Evolutionary conservation across 2,888 invertebrate species (phyloP).

Genomic region (Pilophorus perplexus): DNA sequence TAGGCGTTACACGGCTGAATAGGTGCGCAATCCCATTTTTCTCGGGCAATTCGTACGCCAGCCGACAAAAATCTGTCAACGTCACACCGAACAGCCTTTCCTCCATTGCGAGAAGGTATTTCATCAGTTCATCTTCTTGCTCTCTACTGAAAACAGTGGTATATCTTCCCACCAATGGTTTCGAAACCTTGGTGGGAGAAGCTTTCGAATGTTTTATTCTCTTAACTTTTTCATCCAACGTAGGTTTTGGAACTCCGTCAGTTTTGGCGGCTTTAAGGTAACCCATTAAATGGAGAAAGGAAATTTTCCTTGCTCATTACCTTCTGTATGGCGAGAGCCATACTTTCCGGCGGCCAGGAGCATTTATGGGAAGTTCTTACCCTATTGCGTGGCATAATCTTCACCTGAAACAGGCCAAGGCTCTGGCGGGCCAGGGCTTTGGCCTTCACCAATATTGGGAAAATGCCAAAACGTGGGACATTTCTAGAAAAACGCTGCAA

Average conservation of each 20-base stretch:
- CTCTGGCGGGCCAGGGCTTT: too few species aligned
- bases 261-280: not conserved
- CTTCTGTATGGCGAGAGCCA: not conserved
- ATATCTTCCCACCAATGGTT: not conserved
- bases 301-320: not conserved
- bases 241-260: not conserved
- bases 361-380: not conserved
- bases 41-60: not conserved
- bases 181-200: not conserved
- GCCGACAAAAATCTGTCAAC: not conserved
- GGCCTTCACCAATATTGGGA: too few species aligned
- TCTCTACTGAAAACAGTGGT: not conserved
- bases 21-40: not conserved
- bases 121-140: not conserved
- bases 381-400: not conserved
- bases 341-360: not conserved
- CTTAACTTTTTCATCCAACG: not conserved
- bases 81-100: not conserved
- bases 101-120: not conserved
- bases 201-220: not conserved
- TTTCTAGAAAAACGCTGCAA: too few species aligned
- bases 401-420: conserved; percentile 5
- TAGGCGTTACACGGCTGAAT: too few species aligned
- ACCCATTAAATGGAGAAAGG: too few species aligned
- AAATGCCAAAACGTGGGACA: too few species aligned